phyloP scores from a whole-genome alignment of 53 echinoderm and acorn worm genomes.

The Echinarachnius parma region DNA sequence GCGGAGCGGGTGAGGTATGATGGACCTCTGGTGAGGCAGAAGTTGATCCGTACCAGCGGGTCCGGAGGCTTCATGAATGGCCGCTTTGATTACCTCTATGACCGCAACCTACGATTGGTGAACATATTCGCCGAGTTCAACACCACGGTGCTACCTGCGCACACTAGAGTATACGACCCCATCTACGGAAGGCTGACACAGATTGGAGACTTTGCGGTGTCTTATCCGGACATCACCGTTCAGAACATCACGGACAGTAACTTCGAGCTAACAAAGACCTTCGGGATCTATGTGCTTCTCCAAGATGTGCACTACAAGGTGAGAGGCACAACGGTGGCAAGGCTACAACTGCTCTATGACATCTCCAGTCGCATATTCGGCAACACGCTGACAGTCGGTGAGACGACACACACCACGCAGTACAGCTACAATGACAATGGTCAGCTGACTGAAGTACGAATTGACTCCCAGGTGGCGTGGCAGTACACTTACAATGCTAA shows the following conservation, averaged over 20 bases:
- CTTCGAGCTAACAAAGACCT: conserved; percentile 64
- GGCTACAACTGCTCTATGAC: conserved; percentile 67
- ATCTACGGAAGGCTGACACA: conserved; percentile 55
- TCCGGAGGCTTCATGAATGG: conserved; percentile 85
- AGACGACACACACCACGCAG: conserved; percentile 36
- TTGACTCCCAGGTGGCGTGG: conserved; percentile 56
- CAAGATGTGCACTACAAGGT: conserved; percentile 69
- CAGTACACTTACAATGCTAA: conserved; percentile 77
- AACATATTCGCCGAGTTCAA: conserved; percentile 79
- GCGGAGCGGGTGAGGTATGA: conserved; percentile 69
- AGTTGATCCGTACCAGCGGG: conserved; percentile 63
- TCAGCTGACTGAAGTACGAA: conserved; percentile 62
- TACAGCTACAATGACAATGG: conserved; percentile 69
- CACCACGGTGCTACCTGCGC: conserved; percentile 57
- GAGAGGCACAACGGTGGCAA: conserved; percentile 43
- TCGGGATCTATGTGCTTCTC: conserved; percentile 71
- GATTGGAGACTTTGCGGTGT: conserved; percentile 68
- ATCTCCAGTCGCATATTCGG: conserved; percentile 51
- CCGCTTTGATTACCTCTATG: conserved; percentile 75
- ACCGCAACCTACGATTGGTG: conserved; percentile 66
- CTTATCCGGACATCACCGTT: conserved; percentile 59
- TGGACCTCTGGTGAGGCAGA: conserved; percentile 74
- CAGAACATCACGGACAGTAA: conserved; percentile 62
- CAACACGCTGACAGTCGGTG: conserved; percentile 43
- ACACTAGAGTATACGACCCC: conserved; percentile 56